These are phyloP conservation scores for Eueides isabella DNA, from an alignment of 1,140 invertebrate species.

Conservation along the genomic window DNA sequence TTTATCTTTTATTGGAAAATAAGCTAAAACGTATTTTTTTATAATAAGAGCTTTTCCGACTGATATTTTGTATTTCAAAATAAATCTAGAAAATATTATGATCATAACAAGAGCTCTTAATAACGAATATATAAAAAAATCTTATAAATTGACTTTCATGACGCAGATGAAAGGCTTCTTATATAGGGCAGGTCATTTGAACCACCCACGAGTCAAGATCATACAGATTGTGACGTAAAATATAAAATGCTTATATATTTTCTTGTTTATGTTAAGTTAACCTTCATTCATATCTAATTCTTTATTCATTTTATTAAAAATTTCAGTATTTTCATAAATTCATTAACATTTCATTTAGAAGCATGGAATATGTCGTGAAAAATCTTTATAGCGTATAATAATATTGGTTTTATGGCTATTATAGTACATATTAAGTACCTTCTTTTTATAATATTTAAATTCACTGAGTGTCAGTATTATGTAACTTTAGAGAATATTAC, in stretches of 20 bases:
- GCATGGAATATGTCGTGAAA: no score
- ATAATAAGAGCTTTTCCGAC: no score
- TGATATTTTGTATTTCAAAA: no score
- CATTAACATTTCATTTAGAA: no score
- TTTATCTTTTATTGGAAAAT: no score
- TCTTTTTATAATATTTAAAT: slow-evolving; percentile 15
- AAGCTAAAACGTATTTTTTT: no score
- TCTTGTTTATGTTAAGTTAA: background rate
- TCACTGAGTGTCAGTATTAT: slow-evolving; percentile 55
- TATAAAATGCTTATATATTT: background rate
- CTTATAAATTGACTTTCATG: slow-evolving; percentile 21
- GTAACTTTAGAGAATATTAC: slow-evolving; percentile 47
- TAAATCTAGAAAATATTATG: background rate
- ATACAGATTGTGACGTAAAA: background rate
- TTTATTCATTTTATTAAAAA: no score
- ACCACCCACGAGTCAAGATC: slow-evolving; percentile 18
- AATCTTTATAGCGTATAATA: no score
- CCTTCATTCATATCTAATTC: background rate
- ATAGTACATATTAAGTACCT: no score
- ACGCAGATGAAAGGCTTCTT: slow-evolving; percentile 19
- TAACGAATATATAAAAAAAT: slow-evolving; percentile 18
- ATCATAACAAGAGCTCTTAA: slow-evolving; percentile 10
- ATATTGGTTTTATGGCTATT: no score
- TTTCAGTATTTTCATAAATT: no score
- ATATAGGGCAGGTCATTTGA: slow-evolving; percentile 5